Evolutionary conservation across 2,113 vertebrate genomes (phyloP).

Genomic region (Progne subis): DNA sequence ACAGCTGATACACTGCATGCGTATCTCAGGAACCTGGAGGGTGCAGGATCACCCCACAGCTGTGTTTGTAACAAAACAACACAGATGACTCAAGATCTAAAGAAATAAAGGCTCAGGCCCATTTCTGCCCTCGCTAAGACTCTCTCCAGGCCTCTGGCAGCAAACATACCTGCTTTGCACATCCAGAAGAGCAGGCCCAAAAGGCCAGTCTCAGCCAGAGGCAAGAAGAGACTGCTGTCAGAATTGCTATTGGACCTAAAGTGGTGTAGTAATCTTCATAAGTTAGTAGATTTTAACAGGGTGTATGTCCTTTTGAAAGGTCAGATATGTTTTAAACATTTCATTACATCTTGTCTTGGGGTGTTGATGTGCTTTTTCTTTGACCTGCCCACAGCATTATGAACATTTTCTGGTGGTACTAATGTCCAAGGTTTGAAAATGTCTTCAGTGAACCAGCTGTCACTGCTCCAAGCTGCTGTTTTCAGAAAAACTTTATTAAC

Average conservation of each 20-base stretch:
- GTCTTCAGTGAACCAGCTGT: not conserved
- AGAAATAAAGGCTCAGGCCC: not conserved
- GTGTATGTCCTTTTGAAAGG: constrained; percentile 56
- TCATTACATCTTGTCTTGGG: not conserved
- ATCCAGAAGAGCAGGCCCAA: not conserved
- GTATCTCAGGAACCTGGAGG: not conserved
- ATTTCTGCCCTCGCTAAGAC: not conserved
- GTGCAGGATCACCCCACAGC: not conserved
- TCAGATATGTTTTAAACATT: constrained; percentile 55
- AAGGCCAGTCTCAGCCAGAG: constrained; percentile 39
- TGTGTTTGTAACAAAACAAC: not conserved
- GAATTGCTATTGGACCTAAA: not conserved
- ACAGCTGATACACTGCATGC: not conserved
- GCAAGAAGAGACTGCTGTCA: constrained; percentile 3
- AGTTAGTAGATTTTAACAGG: constrained; percentile 45
- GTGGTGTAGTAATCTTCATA: constrained; percentile 18
- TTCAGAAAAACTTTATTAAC: not conserved
- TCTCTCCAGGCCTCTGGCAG: not conserved
- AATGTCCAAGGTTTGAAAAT: not conserved
- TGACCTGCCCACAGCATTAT: not conserved
- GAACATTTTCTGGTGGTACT: not conserved
- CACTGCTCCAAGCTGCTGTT: not conserved
- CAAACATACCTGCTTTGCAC: not conserved
- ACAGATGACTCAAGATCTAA: not conserved
- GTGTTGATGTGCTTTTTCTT: not conserved